phyloP scores from a whole-genome alignment of 2,797 vertebrate genomes.

The Squalus acanthias region DNA sequence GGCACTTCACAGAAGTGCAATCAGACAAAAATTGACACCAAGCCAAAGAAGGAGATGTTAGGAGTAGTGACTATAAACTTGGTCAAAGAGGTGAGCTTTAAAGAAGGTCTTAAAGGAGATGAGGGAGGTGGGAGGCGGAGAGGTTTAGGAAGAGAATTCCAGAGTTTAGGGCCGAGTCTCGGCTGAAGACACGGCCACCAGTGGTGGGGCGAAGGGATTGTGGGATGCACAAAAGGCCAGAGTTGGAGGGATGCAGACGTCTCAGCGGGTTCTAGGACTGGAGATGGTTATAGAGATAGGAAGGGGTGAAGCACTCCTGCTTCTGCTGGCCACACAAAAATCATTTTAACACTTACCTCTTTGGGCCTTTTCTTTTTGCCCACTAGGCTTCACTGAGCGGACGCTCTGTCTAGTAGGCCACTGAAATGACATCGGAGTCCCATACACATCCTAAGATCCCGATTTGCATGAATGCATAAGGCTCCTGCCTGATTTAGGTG shows the following conservation, averaged over 20 bases:
- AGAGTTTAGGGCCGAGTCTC: background rate
- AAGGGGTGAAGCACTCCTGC: background rate
- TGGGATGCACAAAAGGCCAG: background rate
- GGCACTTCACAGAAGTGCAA: background rate
- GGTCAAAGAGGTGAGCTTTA: background rate
- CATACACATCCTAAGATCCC: background rate
- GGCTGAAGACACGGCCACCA: background rate
- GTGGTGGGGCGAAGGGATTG: background rate
- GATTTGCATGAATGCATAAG: background rate
- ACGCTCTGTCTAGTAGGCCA: background rate
- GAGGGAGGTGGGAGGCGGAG: background rate
- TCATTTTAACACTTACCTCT: background rate
- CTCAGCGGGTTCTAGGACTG: too few species aligned
- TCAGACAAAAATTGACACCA: background rate
- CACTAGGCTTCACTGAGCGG: background rate
- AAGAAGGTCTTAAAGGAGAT: background rate
- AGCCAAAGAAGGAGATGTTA: background rate
- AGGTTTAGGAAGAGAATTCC: background rate
- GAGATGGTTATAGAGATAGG: too few species aligned
- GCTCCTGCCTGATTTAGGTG: background rate
- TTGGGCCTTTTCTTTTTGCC: background rate
- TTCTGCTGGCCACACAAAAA: background rate
- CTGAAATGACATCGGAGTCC: background rate
- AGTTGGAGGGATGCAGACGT: background rate
- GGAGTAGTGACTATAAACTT: background rate